phyloP scores from a whole-genome alignment of 2,888 invertebrate genomes.

The Pachycephus smyrnensis region DNA sequence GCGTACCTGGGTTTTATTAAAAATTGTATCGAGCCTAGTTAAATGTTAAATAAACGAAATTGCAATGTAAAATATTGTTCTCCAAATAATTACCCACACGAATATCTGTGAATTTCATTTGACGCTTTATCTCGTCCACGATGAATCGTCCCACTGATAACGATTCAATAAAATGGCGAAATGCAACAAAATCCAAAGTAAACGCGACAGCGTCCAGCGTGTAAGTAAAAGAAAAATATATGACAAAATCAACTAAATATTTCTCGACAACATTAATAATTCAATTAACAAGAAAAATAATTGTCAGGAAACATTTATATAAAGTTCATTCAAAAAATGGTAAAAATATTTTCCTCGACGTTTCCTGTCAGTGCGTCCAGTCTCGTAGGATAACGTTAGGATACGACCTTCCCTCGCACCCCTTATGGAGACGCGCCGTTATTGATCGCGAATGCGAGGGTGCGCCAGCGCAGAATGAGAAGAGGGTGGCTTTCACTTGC shows the following conservation, averaged over 20 bases:
- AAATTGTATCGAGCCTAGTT: background rate
- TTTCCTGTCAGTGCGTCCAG: background rate
- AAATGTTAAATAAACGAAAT: background rate
- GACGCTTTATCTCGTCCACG: background rate
- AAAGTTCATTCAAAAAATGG: background rate
- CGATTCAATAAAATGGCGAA: background rate
- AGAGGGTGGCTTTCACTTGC: constrained; percentile 4
- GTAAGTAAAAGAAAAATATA: background rate
- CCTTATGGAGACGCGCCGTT: constrained; percentile 1
- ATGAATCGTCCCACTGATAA: background rate
- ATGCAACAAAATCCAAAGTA: background rate
- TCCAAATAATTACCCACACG: background rate
- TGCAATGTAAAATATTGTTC: background rate
- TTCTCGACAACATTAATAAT: background rate
- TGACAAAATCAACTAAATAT: background rate
- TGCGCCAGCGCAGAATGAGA: constrained; percentile 46
- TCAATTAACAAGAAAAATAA: background rate
- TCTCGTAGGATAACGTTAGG: constrained; percentile 3
- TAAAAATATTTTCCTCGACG: background rate
- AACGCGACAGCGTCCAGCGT: background rate
- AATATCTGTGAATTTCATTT: background rate
- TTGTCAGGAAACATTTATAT: background rate
- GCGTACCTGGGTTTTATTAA: background rate
- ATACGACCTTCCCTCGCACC: background rate
- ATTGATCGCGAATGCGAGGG: constrained; percentile 28